A percentile compares a stretch with the other conserved stretches of the same genome.
Conservation (phyloP, 2,888 invertebrate species). For the Aporophyla lueneburgensis region DNA sequence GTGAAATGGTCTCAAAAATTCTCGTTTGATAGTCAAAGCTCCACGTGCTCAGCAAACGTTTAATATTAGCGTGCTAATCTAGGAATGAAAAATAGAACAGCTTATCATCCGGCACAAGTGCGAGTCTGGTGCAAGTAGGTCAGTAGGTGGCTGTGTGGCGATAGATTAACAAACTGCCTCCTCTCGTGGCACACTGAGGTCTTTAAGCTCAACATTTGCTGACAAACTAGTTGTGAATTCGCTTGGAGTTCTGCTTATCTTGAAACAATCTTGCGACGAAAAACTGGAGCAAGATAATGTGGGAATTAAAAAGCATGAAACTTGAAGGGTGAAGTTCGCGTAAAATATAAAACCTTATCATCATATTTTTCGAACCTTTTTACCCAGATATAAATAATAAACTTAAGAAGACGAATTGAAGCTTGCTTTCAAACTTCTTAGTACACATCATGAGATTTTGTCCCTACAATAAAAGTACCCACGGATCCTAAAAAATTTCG, state of each 20-base stretch:
- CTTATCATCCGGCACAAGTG: slow-evolving; percentile 63
- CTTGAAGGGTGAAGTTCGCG: slow-evolving; percentile 4
- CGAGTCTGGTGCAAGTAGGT: slow-evolving; percentile 62
- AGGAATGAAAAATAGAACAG: slow-evolving; percentile 64
- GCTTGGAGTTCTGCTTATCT: slow-evolving; percentile 60
- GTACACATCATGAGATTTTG: neutral
- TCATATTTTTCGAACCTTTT: neutral
- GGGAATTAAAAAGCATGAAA: slow-evolving; percentile 32
- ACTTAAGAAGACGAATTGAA: neutral
- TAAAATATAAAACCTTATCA: neutral
- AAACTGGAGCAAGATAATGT: slow-evolving; percentile 40
- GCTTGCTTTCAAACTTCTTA: neutral
- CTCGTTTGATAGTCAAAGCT: slow-evolving; percentile 9
- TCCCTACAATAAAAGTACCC: neutral
- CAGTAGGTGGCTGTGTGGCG: slow-evolving; percentile 65
- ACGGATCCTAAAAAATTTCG: neutral
- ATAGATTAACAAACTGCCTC: slow-evolving; percentile 67
- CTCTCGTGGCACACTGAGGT: slow-evolving; percentile 51
- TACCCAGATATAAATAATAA: neutral
- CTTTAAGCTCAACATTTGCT: slow-evolving; percentile 62
- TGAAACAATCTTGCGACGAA: slow-evolving; percentile 56
- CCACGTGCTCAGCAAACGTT: slow-evolving; percentile 18
- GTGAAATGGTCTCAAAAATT: neutral
- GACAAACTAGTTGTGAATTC: slow-evolving; percentile 61
- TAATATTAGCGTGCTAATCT: slow-evolving; percentile 51